A percentile compares a stretch with the other conserved stretches of the same genome.
Conservation (phyloP, 2,888 invertebrate genomes). For the Sphaerophoria rueppellii region DNA sequence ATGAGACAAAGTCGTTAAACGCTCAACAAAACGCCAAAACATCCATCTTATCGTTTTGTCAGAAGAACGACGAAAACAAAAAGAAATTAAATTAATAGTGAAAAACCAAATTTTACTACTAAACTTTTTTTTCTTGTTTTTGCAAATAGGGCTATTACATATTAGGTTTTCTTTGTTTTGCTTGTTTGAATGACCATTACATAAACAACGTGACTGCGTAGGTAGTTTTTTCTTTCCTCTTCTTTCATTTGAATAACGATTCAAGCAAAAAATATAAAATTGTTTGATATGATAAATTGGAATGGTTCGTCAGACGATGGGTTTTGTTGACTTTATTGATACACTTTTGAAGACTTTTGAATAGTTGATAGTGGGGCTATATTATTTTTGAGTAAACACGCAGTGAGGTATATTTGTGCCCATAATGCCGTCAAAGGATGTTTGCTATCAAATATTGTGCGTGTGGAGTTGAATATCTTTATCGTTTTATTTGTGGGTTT, state of each 20-base stretch:
- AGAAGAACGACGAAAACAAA: constrained; percentile 16
- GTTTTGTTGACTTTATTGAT: too few relatives aligned
- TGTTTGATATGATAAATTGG: background rate
- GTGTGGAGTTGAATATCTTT: background rate
- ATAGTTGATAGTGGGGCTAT: background rate
- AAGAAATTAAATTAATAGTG: background rate
- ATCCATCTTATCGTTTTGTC: constrained; percentile 56
- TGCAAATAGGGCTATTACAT: constrained; percentile 19
- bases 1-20: constrained; percentile 35
- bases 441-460: constrained; percentile 1
- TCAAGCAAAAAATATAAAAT: background rate
- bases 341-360: too few relatives aligned
- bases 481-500: background rate
- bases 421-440: background rate
- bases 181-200: constrained; percentile 30
- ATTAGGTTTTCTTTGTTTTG: constrained; percentile 15
- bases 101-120: constrained; percentile 4
- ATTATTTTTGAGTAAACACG: background rate
- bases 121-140: constrained; percentile 10
- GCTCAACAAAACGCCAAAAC: constrained; percentile 6
- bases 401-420: background rate
- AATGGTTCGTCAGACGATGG: background rate
- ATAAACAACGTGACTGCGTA: constrained; percentile 17
- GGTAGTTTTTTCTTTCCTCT: background rate
- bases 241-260: background rate